Conservation (phyloP, 2,113 vertebrate genomes). For the Chaenocephalus aceratus region DNA sequence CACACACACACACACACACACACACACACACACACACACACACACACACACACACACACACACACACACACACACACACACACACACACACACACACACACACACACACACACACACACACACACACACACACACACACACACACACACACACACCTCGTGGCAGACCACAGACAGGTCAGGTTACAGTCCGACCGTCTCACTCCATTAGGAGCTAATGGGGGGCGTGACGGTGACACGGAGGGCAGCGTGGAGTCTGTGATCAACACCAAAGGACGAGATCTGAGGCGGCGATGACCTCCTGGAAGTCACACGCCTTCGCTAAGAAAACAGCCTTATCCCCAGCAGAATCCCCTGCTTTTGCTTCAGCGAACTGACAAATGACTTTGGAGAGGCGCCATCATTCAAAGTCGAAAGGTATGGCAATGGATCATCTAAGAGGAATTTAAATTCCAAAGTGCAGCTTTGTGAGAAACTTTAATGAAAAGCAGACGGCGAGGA, state of each 20-base stretch:
- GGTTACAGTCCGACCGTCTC: slow-evolving; percentile 57
- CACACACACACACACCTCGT: too few relatives aligned
- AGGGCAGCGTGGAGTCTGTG: slow-evolving; percentile 30
- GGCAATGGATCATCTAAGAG: slow-evolving; percentile 45
- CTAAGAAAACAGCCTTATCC: slow-evolving; percentile 54
- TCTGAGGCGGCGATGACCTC: slow-evolving; percentile 43
- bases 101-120: too few relatives aligned
- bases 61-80: too few relatives aligned
- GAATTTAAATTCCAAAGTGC: slow-evolving; percentile 66
- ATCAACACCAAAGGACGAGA: slow-evolving; percentile 40
- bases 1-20: too few relatives aligned
- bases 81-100: too few relatives aligned
- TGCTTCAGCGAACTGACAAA: slow-evolving; percentile 80
- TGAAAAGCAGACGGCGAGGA: slow-evolving; percentile 55
- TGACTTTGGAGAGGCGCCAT: slow-evolving; percentile 76
- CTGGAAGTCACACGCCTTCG: slow-evolving; percentile 29
- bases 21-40: too few relatives aligned
- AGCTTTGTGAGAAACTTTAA: slow-evolving; percentile 58
- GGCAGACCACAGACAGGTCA: slow-evolving; percentile 47
- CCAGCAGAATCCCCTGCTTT: slow-evolving; percentile 23
- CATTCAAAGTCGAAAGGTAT: slow-evolving; percentile 69
- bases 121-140: too few relatives aligned
- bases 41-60: too few relatives aligned
- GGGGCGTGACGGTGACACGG: slow-evolving; percentile 49
- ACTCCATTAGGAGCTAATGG: slow-evolving; percentile 72